Evolutionary conservation across 1,140 invertebrate genomes (phyloP).

Genomic region (Drosophila persimilis): DNA sequence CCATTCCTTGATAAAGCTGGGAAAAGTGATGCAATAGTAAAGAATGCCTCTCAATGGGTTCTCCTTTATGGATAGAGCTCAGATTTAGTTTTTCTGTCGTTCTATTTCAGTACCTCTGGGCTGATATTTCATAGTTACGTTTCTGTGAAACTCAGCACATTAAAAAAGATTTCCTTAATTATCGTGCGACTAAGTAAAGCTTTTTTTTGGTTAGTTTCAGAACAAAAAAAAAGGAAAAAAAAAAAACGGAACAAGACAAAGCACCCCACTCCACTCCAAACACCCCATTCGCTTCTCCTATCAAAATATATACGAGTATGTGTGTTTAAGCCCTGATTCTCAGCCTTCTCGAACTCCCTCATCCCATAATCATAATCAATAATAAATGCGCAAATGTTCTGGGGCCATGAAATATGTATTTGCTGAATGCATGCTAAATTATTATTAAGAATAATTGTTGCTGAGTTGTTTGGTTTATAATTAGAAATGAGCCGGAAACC

Average conservation of each 20-base stretch:
- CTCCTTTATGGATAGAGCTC: too few relatives aligned
- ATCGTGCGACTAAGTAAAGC: too few relatives aligned
- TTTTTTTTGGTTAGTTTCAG: background rate
- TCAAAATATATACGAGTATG: constrained; percentile 9
- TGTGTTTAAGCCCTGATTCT: constrained; percentile 24
- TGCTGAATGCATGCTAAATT: constrained; percentile 63
- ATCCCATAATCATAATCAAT: constrained; percentile 11
- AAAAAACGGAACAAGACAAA: constrained; percentile 30
- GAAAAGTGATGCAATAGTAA: too few relatives aligned
- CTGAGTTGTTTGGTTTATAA: constrained; percentile 63
- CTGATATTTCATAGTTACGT: too few relatives aligned
- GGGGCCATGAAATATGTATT: constrained; percentile 37
- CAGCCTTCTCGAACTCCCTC: background rate
- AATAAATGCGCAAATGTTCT: constrained; percentile 54
- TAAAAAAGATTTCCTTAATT: too few relatives aligned
- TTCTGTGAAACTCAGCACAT: too few relatives aligned
- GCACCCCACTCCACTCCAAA: background rate
- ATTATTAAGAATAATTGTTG: constrained; percentile 71
- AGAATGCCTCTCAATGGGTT: too few relatives aligned
- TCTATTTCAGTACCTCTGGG: too few relatives aligned
- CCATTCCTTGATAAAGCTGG: too few relatives aligned
- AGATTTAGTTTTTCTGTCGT: too few relatives aligned
- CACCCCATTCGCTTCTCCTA: constrained; percentile 7
- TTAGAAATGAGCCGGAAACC: constrained; percentile 77
- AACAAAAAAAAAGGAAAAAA: background rate